Evolutionary conservation across 2,888 invertebrate genomes (phyloP), one percentile per base, ranked within the genome.

Genomic region (Exephanes ischioxanthus): DNA sequence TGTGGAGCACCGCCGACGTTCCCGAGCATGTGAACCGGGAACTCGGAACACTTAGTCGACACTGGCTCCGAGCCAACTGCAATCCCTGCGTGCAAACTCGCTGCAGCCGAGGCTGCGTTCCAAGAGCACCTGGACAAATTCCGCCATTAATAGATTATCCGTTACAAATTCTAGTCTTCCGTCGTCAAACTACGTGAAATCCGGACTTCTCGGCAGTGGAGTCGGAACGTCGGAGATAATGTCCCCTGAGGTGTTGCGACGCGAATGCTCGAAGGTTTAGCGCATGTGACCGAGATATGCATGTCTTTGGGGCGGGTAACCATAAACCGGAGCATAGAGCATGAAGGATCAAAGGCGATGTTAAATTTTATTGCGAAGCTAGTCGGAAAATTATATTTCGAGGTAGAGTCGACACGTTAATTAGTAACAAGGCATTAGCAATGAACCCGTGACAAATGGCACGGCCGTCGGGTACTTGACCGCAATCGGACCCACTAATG

Each of bases 131-230:
- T 90, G 90, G 86, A 91, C 89, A 88, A 89, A 89, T 89, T 89
- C 86, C 87, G 84, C 88, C 87, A 90, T 90, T 91, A 91, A 92
- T 91, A 90, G 90, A 92, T 92, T 91, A 90, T 89, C 88, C 88
- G 82, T 58, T 73, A 66, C 78, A 72, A 87, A 87, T 90, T 90
- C 87, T 84, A 55, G 61, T 89, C 85, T 71, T 53, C 76, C 72
- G 41, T 30, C 48, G 63, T 53, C 45, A 22, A 67, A 26, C 45
- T 4, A n/a, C 33, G 30, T 63, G 61, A 63, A 26, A 63, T 16
- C 33, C 30, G 30, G 61, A 63, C 61, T n/a, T 63, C n/a, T 16
- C 61, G 61, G n/a, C 30, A n/a, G 30, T 6, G 30, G 9, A 33
- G 5, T 16, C 16, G 61, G 61, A 63, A 63, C 30, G 30, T 33